Evolutionary conservation across 2,113 vertebrate genomes (phyloP).

Genomic region (Mesembrinibis cayennensis): DNA sequence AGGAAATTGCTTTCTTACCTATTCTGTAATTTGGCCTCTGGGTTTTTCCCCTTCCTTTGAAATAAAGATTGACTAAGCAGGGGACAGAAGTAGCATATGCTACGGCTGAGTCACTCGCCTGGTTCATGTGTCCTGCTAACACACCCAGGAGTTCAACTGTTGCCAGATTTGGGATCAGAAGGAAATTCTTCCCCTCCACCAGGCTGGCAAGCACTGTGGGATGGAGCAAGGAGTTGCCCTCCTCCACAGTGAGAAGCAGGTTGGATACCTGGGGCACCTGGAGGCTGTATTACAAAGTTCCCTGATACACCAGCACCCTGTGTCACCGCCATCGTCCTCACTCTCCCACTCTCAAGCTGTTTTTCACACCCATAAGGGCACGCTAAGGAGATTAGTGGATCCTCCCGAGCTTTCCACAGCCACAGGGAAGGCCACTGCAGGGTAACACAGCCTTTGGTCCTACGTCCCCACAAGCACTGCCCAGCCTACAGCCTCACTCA

Average conservation of each 20-base stretch:
- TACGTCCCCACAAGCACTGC: accelerated
- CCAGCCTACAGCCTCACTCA: background rate
- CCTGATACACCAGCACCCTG: accelerated
- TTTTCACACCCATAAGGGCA: background rate
- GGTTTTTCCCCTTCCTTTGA: background rate
- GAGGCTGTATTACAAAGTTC: background rate
- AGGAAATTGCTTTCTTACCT: background rate
- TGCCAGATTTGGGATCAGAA: background rate
- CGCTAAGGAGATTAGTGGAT: accelerated
- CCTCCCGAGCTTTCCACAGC: background rate
- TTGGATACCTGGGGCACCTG: background rate
- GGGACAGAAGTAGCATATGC: accelerated
- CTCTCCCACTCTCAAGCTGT: background rate
- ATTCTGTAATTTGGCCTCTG: background rate
- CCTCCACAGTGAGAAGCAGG: background rate
- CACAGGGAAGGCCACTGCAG: background rate
- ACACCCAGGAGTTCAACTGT: background rate
- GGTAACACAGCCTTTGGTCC: background rate
- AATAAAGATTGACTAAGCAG: background rate
- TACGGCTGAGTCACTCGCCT: accelerated
- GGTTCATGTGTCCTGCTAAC: background rate
- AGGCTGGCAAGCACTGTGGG: background rate
- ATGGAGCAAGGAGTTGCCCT: background rate
- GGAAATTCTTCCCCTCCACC: background rate
- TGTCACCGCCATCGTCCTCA: accelerated